Base-by-base conservation (phyloP, 2,113 vertebrate species). In the Epinephelus fuscoguttatus region DNA sequence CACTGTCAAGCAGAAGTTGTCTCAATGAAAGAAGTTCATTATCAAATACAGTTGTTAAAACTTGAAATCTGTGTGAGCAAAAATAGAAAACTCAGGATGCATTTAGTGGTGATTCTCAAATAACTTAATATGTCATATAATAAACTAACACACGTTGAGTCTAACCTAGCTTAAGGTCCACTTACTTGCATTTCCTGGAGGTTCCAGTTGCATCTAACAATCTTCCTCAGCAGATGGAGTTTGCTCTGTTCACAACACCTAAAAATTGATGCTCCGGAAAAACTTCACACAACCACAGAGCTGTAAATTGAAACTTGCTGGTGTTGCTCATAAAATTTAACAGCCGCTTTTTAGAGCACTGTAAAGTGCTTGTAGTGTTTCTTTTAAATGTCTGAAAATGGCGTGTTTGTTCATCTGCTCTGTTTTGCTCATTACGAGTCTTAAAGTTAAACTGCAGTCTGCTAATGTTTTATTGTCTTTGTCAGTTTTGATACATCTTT, bases 251-350 rank as follows among this genome's bases (percentile, higher is more conserved):
- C n/a, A 49, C 17, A 3, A 47, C 23, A 11, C 10, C 13, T 66
- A 11, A 45, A 42, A 45, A 45, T 3, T 45, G 42, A 45, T 11
- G n/a, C 14, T 67, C 42, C 12, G 9, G 14, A 63, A 56, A 63
- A n/a, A 45, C 10, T 30, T 60, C 0, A 64, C 37, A 45, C 62
- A 42, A 64, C 45, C 45, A 50, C 14, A 30, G 59, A 2, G 8
- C 11, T 30, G 52, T 63, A 63, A 40, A 63, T 40, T 33, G 10
- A 52, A 52, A 50, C 15, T 7, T 69, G 30, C 47, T 50, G 66
- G 10, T 68, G 25, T 68, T 55, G 19, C 50, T 40, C 50, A 70
- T 53, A 55, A 70, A 17, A 21, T 70, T 70, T 55, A 15, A 69
- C 19, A 53, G 67, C 23, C 23, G 4, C 0, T 10, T 67, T 25